These are phyloP conservation scores for Amiota minor DNA, from an alignment of 2,888 invertebrate species.

Conservation along the genomic window DNA sequence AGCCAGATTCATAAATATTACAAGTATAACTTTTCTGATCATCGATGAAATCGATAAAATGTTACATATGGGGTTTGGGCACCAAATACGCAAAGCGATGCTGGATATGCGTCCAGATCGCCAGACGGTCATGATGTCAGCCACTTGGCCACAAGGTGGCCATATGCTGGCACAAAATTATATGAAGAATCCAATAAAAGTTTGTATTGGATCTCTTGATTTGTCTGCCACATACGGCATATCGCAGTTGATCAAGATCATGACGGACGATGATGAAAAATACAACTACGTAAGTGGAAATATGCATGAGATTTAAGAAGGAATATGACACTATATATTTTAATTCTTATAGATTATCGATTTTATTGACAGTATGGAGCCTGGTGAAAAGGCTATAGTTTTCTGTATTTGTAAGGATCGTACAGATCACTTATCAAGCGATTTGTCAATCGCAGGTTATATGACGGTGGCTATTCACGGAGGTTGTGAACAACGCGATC, in stretches of 20 bases:
- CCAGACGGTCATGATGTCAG: slow-evolving; percentile 97
- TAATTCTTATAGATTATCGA: slow-evolving; percentile 77
- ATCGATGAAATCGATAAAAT: slow-evolving; percentile 94
- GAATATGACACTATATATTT: background rate
- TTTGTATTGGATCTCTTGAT: slow-evolving; percentile 90
- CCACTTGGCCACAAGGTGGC: slow-evolving; percentile 95
- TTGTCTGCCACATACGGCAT: slow-evolving; percentile 92
- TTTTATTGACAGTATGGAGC: slow-evolving; percentile 81
- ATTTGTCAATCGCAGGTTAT: slow-evolving; percentile 81
- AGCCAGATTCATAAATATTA: slow-evolving; percentile 82
- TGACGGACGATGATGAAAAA: slow-evolving; percentile 82
- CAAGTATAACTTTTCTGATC: slow-evolving; percentile 88
- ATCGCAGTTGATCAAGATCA: slow-evolving; percentile 83
- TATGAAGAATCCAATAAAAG: slow-evolving; percentile 91
- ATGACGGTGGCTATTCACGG: slow-evolving; percentile 90
- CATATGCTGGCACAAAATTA: slow-evolving; percentile 88
- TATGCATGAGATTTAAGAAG: too few relatives aligned
- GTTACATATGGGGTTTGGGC: slow-evolving; percentile 91
- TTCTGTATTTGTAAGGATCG: slow-evolving; percentile 91
- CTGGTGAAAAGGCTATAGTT: slow-evolving; percentile 88
- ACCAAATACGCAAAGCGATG: slow-evolving; percentile 88
- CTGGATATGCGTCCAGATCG: slow-evolving; percentile 88
- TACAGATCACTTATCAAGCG: slow-evolving; percentile 88
- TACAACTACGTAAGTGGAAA: slow-evolving; percentile 55
- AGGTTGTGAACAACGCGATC: slow-evolving; percentile 85